Evolutionary conservation across 2,113 vertebrate genomes (phyloP).

Genomic region (Microcebus griseorufus): DNA sequence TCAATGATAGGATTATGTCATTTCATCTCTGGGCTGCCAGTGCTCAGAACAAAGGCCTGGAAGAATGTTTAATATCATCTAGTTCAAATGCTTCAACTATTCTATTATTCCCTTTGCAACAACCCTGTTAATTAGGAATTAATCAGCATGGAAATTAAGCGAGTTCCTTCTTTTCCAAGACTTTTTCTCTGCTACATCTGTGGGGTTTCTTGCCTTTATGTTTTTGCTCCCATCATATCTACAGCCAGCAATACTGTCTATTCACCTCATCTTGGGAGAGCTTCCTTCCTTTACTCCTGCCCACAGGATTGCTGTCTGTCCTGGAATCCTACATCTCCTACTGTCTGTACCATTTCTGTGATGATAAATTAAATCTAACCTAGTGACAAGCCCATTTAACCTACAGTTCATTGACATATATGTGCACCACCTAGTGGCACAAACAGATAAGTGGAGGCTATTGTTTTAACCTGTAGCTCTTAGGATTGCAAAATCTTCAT

Average conservation of each 20-base stretch:
- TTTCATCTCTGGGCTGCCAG: neutral
- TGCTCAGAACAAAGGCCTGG: neutral
- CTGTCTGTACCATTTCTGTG: neutral
- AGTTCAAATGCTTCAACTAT: neutral
- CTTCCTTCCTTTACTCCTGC: neutral
- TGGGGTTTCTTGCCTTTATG: neutral
- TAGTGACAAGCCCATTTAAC: constrained; percentile 33
- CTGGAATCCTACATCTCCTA: neutral
- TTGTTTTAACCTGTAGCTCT: neutral
- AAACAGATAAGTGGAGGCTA: neutral
- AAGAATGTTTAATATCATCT: constrained; percentile 4
- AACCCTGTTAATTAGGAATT: neutral
- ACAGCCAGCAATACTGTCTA: neutral
- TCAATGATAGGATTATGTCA: neutral
- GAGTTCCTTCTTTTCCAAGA: neutral
- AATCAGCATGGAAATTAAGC: neutral
- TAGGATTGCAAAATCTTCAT: neutral
- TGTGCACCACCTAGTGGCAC: constrained; percentile 70
- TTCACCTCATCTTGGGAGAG: neutral
- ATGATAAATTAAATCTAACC: neutral
- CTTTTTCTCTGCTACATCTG: neutral
- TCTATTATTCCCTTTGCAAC: neutral
- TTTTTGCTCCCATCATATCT: neutral
- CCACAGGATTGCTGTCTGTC: neutral
- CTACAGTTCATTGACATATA: constrained; percentile 34